Percentiles rank a stretch among this genome's conserved stretches.
These are phyloP conservation scores for Dimorphilus gyrociliatus DNA, from an alignment of 2,888 invertebrate genomes.

Conservation along the genomic window DNA sequence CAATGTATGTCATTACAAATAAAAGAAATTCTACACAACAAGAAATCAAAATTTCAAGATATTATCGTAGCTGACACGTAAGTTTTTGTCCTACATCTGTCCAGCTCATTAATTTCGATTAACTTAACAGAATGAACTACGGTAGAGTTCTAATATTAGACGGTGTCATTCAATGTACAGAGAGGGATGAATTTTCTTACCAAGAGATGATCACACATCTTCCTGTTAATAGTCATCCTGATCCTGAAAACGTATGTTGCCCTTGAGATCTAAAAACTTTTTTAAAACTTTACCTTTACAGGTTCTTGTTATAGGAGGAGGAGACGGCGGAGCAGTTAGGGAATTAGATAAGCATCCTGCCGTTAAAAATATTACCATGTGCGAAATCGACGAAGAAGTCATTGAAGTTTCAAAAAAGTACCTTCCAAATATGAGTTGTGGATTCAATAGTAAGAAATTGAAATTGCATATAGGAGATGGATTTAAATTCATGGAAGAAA, in stretches of 20 bases:
- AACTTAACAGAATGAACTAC: constrained; percentile 40
- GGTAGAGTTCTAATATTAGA: constrained; percentile 77
- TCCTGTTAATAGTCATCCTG: constrained; percentile 73
- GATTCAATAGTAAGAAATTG: constrained; percentile 66
- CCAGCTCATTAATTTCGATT: background rate
- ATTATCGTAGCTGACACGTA: constrained; percentile 32
- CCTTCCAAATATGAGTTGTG: constrained; percentile 74
- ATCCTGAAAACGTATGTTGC: constrained; percentile 60
- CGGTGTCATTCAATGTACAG: constrained; percentile 89
- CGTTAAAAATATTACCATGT: constrained; percentile 68
- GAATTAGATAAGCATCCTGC: constrained; percentile 82
- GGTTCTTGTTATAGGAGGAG: constrained; percentile 87
- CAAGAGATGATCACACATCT: constrained; percentile 96
- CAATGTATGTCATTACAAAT: constrained; percentile 28
- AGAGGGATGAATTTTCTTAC: constrained; percentile 88
- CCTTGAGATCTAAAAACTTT: too few species aligned
- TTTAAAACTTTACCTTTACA: too few species aligned
- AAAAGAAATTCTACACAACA: constrained; percentile 25
- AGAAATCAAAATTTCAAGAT: constrained; percentile 31
- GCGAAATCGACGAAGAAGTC: constrained; percentile 85
- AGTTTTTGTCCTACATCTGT: constrained; percentile 3
- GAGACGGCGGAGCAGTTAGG: constrained; percentile 90
- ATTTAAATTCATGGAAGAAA: constrained; percentile 73
- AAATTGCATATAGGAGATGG: constrained; percentile 75
- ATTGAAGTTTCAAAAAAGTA: constrained; percentile 72